Base-by-base conservation (phyloP, 1,140 invertebrate genomes). In the Drosophila mojavensis region DNA sequence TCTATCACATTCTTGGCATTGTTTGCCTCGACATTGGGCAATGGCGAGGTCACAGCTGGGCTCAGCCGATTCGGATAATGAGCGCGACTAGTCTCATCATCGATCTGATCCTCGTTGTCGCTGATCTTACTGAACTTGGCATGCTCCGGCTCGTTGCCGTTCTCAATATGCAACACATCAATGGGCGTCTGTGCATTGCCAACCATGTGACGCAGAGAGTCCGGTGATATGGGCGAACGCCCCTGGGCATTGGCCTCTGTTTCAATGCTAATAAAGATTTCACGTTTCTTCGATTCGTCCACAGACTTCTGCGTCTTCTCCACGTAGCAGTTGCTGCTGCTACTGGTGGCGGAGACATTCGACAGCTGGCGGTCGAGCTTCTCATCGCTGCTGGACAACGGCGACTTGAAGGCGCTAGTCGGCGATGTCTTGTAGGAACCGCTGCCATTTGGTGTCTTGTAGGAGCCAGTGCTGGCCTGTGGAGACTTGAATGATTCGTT, bases 181-280 rank as follows among this genome's bases (percentile, higher is more conserved):
- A 90, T 80, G 10, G 66, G 78, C 0, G 86, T 81, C 54, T 91
- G 88, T 0, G 81, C 54, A 63, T 91, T 91, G 54, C 91, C 91
- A 6, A 91, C 84, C 81, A 91, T 91, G n/a, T 88, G 77, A 7
- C 90, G 90, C 30, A 92, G 55, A 1, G 85, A 79, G 1, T 88
- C 75, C 0, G 85, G 88, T 2, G 91, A 91, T n/a, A 92, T 90
- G 39, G 91, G 81, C 3, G 81, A 82, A 28, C 59, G 78, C 6
- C 86, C 91, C n/a, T 85, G 73, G 13, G 84, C 91, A 73, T 92
- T 92, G 47, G 84, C 55, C 58, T 91, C 85, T 4, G 88, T 92
- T 53, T 92, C 91, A 51, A 92, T 92, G 67, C 91, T 92, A 1
- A 91, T 92, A 13, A 92, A 92, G 5, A 92, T 91, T 55, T 92